Conservation (phyloP, 2,113 vertebrate genomes). For the Talpa occidentalis region DNA sequence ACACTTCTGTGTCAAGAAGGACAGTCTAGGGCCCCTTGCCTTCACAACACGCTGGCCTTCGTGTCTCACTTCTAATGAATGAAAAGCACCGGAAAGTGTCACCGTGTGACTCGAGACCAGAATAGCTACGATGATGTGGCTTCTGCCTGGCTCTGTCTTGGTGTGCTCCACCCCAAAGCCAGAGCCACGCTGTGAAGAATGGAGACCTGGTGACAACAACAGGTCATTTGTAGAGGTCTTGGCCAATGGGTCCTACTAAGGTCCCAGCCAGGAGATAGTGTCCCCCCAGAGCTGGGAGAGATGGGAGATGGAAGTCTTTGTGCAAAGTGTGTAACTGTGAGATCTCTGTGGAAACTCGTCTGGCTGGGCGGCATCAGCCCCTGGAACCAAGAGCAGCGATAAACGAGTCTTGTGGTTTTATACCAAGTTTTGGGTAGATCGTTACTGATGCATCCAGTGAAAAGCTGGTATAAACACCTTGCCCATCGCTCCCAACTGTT, state of each 20-base stretch:
- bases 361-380: not conserved
- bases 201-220: not conserved
- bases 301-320: not conserved
- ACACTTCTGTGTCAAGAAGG: not conserved
- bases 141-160: not conserved
- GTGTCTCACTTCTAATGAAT: not conserved
- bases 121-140: not conserved
- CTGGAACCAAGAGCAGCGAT: not conserved
- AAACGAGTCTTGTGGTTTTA: not conserved
- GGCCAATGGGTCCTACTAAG: not conserved
- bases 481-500: accelerated
- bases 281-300: not conserved
- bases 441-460: not conserved
- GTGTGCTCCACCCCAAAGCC: accelerated
- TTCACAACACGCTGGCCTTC: not conserved
- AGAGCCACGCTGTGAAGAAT: not conserved
- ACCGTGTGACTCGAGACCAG: not conserved
- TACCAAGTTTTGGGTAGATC: not conserved
- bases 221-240: not conserved
- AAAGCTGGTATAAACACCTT: not conserved
- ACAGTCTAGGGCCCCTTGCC: not conserved
- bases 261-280: not conserved
- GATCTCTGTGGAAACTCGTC: not conserved
- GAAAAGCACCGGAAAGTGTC: not conserved
- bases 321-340: not conserved